Evolutionary conservation across 2,797 vertebrate species (phyloP), one percentile per base, ranked within the genome.

Genomic region (Sandelia bainsii): DNA sequence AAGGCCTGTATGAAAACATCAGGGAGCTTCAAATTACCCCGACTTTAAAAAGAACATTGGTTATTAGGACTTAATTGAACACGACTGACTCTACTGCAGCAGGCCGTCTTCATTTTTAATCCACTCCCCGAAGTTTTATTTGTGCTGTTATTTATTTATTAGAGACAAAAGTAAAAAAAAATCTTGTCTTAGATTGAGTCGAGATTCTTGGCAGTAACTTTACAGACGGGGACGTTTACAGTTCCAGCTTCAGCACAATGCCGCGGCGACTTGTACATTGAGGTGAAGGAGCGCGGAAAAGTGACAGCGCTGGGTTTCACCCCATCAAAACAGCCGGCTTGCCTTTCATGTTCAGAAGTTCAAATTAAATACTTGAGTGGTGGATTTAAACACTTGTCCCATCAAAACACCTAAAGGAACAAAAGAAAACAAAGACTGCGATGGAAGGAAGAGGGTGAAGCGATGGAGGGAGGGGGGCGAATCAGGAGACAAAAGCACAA

Each of bases 1-100:
- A 91, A 86, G 80, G 89, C 77, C 88, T 91, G 89, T 92, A 84
- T 89, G 87, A 90, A 93, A 90, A 93, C 92, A 93, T 93, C 88
- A 87, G 91, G 90, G 92, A 87, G 87, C 84, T 92, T 93, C 89
- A 90, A 93, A 93, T 94, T 93, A 92, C 77, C 77, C 83, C 67
- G 75, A 90, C 88, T 93, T 93, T 93, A 89, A 72, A 93, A 80
- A 81, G 76, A 90, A 85, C 86, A 87, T 84, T 79, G 87, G 85
- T 93, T 91, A 92, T 90, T 91, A 85, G 83, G 80, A 62, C 83
- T 76, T 94, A 94, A 95, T 93, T 94, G 91, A 93, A 92, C 84
- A 78, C 83, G 91, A 92, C 90, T 90, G 83, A 69, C 89, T 90
- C 89, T 75, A 71, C 89, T 90, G 79, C 77, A 42, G 66, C 81